Conservation (phyloP, 2,113 vertebrate species). For the Parotia lawesii region DNA sequence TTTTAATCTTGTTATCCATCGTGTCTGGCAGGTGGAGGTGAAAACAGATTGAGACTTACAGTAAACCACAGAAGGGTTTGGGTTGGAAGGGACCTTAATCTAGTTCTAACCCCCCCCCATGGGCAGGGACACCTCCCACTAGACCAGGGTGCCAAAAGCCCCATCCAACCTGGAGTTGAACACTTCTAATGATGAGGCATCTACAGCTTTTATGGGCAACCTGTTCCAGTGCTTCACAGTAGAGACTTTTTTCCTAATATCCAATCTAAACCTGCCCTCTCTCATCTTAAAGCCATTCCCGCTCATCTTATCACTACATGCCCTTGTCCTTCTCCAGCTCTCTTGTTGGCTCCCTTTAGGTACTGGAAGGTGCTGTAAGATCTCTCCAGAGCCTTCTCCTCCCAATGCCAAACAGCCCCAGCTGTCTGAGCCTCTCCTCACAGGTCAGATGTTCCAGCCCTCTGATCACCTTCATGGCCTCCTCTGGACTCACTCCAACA, state of each 20-base stretch:
- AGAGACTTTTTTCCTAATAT: background rate
- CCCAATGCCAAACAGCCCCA: background rate
- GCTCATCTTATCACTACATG: background rate
- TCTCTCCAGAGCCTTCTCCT: background rate
- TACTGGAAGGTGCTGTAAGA: background rate
- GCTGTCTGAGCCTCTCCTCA: background rate
- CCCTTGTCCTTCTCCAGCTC: background rate
- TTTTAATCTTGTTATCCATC: background rate
- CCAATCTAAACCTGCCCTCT: background rate
- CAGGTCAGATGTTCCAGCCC: background rate
- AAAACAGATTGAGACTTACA: background rate
- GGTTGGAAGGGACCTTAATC: background rate
- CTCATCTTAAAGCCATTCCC: background rate
- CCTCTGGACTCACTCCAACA: background rate
- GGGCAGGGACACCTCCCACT: background rate
- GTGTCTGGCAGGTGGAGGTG: background rate
- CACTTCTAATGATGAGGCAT: background rate
- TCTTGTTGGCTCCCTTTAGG: background rate
- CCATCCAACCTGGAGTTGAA: background rate
- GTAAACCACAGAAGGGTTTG: background rate
- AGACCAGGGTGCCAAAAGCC: background rate
- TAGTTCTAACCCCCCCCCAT: background rate
- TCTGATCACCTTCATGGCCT: background rate
- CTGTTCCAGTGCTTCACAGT: background rate
- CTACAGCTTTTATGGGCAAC: background rate